A percentile compares a stretch with the other conserved stretches of the same genome.
Conservation (phyloP, 2,113 vertebrate genomes). For the Leuciscus idus region DNA sequence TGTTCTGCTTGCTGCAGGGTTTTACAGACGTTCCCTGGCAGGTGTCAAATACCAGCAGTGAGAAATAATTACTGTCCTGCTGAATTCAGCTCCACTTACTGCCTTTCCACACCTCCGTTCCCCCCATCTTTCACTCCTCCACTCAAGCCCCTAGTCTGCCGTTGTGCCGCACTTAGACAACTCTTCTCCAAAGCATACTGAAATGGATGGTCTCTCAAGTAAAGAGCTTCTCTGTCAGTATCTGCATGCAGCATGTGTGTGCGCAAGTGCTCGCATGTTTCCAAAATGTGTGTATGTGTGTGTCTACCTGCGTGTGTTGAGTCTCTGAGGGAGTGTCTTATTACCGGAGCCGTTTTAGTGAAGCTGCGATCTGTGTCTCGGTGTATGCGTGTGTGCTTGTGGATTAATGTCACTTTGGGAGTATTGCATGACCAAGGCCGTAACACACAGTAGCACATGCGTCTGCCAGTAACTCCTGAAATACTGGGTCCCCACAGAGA, state of each 20-base stretch:
- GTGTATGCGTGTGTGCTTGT: background rate
- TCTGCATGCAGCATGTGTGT: slow-evolving; percentile 41
- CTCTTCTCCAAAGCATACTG: slow-evolving; percentile 49
- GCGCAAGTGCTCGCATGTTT: slow-evolving; percentile 10
- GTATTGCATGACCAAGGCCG: slow-evolving; percentile 53
- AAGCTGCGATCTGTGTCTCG: slow-evolving; percentile 43
- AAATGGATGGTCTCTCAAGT: slow-evolving; percentile 51
- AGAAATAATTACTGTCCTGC: slow-evolving; percentile 63
- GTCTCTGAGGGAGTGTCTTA: slow-evolving; percentile 52
- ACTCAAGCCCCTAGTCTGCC: slow-evolving; percentile 35
- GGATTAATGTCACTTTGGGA: slow-evolving; percentile 54
- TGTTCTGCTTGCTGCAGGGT: slow-evolving; percentile 65
- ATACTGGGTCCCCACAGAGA: slow-evolving; percentile 30
- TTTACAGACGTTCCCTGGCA: slow-evolving; percentile 68
- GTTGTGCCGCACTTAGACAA: slow-evolving; percentile 40
- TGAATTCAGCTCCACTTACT: slow-evolving; percentile 53
- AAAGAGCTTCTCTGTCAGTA: slow-evolving; percentile 25
- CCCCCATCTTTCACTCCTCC: slow-evolving; percentile 37
- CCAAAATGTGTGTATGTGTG: background rate
- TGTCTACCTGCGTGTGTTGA: slow-evolving; percentile 24
- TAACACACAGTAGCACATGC: slow-evolving; percentile 59
- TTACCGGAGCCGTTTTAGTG: slow-evolving; percentile 41
- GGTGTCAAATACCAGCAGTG: slow-evolving; percentile 69
- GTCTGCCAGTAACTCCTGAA: slow-evolving; percentile 52
- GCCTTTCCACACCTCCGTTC: slow-evolving; percentile 55